Base-by-base conservation (phyloP, 2,797 vertebrate species). In the Sebastes diploproa region DNA sequence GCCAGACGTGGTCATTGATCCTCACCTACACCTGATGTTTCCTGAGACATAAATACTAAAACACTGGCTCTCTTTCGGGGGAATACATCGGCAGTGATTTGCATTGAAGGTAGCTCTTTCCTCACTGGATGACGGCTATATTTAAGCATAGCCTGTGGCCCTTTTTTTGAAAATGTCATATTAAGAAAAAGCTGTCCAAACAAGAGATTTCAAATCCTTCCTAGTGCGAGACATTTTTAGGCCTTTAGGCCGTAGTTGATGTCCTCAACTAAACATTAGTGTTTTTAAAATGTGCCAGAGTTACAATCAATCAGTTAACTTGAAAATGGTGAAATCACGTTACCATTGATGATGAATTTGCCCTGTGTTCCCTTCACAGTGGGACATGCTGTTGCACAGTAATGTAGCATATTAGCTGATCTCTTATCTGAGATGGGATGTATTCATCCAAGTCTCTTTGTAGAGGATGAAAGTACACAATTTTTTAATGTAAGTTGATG, bases 1-100 rank as follows among this genome's bases (percentile, higher is more conserved):
- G 85, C 25, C 79, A 81, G 72, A 79, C 54, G 1, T 12, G 81
- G 10, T 46, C 84, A 78, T 83, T 64, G 75, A 82, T 83, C 54
- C 42, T 62, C 32, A 52, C 61, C 66, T 67, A 10, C 7, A 76
- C 61, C 36, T 72, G 84, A 78, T 25, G 64, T 56, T 76, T n/a
- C 5, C 2, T 2, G 22, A 54, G 58, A 66, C 52, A 22, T 52
- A n/a, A 8, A 27, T 3, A 18, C 18, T 27, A 6, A 72, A 71
- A 54, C 52, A 27, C 11, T 1, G 65, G 14, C 30, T n/a, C n/a
- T 29, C 11, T 66, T 25, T 25, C 11, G 25, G 32, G 65, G 42
- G 25, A 18, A 16, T 16, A 7, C 56, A 3, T 3, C 18, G 11
- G n/a, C 2, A 25, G 59, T 3, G 5, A 8, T 61, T 65, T 42